Base-by-base conservation (phyloP, 2,113 vertebrate genomes). In the Caretta caretta region DNA sequence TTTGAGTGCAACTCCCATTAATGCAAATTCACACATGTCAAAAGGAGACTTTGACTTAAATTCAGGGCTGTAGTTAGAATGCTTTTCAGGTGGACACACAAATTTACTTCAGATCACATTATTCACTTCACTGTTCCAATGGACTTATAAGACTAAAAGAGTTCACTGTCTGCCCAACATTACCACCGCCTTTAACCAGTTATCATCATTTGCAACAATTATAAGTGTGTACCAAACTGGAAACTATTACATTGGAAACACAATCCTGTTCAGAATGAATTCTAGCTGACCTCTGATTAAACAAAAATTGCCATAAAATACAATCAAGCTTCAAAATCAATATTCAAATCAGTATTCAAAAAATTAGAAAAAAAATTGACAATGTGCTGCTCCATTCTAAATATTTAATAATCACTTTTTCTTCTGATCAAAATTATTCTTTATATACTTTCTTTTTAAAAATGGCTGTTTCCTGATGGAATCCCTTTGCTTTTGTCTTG, bases 81-180 rank as follows among this genome's bases (percentile, higher is more conserved):
- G 94, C 93, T 97, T 96, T 92, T 90, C 4, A 94, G 93, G 88
- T 49, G 92, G 97, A 94, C 94, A 95, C 91, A 96, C 89, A 93
- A 92, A 96, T 97, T 96, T 95, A 24, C 42, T 96, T 90, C 84
- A 95, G 93, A 98, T 97, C 89, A 6, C 75, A 91, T 95, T 93
- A 97, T 82, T 92, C 86, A 88, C 53, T 84, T 86, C 72, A 79
- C 80, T 90, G 83, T 90, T 97, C 76, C 82, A 90, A 92, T 90
- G 94, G 95, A 97, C 89, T 95, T 86, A 88, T 1, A 86, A 83
- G 89, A 48, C 20, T 93, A 93, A 85, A 96, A 92, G 86, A 16
- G 5, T 85, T 89, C 65, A 29, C 91, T 53, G 85, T 94, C 91
- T 94, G 78, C 87, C 90, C 90, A 91, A 38, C 93, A 65, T 81